These are phyloP conservation scores for Euphonia xanthogaster DNA, from an alignment of 2,797 vertebrate genomes.

Conservation along the genomic window DNA sequence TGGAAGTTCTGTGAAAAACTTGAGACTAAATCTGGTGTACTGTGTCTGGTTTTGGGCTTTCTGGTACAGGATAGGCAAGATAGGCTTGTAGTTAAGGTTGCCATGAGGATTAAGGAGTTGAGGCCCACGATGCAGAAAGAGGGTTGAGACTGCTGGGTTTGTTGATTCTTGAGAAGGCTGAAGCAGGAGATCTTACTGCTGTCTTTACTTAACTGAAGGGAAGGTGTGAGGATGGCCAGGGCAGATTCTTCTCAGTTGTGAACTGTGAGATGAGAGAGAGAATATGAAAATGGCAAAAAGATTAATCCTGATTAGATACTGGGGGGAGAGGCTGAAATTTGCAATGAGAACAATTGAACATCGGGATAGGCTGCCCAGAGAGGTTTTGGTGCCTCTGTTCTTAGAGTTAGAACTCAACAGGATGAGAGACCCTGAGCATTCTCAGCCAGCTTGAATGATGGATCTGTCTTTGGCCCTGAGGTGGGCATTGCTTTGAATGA, in stretches of 20 bases:
- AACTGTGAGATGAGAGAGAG: background rate
- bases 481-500: background rate
- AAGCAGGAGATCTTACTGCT: background rate
- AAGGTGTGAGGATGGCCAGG: background rate
- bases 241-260: background rate
- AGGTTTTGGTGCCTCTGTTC: background rate
- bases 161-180: background rate
- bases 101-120: background rate
- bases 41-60: background rate
- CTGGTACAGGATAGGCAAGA: background rate
- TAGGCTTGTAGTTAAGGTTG: background rate
- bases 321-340: rapidly evolving
- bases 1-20: background rate
- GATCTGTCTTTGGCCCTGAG: background rate
- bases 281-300: rapidly evolving
- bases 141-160: background rate
- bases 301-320: background rate
- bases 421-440: background rate
- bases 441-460: background rate
- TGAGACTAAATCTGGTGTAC: background rate
- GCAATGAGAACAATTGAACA: rapidly evolving
- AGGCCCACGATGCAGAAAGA: background rate
- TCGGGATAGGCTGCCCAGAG: background rate
- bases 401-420: background rate
- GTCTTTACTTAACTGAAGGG: background rate